Conservation (phyloP, 2,797 vertebrate species). For the Furcifer pardalis region DNA sequence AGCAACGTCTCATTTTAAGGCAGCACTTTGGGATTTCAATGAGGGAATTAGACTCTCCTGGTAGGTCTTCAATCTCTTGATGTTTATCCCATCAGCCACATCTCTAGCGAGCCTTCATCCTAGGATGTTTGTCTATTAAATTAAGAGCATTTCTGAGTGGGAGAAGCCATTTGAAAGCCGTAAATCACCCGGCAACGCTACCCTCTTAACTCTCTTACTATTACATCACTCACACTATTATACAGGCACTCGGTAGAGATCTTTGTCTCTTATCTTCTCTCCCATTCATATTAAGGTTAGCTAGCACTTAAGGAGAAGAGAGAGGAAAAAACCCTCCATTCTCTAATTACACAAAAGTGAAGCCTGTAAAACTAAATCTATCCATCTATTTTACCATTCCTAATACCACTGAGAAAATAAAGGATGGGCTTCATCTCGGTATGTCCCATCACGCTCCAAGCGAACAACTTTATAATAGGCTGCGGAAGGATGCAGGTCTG, state of each 20-base stretch:
- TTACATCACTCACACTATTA: conserved; percentile 61
- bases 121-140: conserved; percentile 79
- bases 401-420: neutral
- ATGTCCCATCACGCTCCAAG: no score
- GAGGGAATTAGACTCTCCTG: conserved; percentile 69
- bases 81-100: conserved; percentile 72
- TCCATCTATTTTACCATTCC: neutral
- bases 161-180: conserved; percentile 69
- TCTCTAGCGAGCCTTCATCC: conserved; percentile 72
- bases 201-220: conserved; percentile 61
- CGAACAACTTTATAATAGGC: no score
- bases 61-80: conserved; percentile 73
- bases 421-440: no score
- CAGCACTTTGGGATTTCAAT: conserved; percentile 70
- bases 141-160: conserved; percentile 75
- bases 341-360: neutral
- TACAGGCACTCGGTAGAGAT: conserved; percentile 52
- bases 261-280: conserved; percentile 43
- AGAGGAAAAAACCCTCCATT: neutral
- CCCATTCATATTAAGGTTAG: conserved; percentile 26
- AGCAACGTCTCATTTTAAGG: conserved; percentile 61
- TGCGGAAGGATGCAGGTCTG: no score
- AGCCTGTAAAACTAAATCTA: neutral
- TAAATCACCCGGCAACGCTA: conserved; percentile 74
- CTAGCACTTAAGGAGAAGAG: neutral